Evolutionary conservation across 2,113 vertebrate genomes (phyloP).

Genomic region (Nyctereutes procyonoides): DNA sequence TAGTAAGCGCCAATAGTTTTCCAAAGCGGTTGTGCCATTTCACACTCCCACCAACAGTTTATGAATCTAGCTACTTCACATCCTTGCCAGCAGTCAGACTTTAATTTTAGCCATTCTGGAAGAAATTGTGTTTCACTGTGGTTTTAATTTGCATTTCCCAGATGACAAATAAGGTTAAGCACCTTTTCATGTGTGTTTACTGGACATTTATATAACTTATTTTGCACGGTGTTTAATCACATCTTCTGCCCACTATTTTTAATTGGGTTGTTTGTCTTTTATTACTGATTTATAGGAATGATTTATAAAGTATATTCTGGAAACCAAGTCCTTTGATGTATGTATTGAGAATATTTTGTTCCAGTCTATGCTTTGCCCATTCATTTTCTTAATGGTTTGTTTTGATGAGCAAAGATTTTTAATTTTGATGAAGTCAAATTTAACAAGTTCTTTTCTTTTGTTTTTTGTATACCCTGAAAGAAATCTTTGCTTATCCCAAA

Average conservation of each 20-base stretch:
- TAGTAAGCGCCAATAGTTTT: neutral
- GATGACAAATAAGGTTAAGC: neutral
- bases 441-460: neutral
- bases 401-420: neutral
- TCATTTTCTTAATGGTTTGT: slow-evolving; percentile 2
- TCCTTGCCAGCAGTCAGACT: neutral
- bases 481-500: neutral
- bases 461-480: neutral
- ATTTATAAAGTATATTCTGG: slow-evolving; percentile 31
- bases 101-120: neutral
- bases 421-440: neutral
- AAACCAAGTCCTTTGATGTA: neutral
- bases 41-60: neutral
- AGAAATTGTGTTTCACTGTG: neutral
- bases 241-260: slow-evolving; percentile 5
- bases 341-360: neutral
- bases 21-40: neutral
- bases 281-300: neutral
- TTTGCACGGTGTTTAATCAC: neutral
- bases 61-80: neutral
- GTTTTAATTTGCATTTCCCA: slow-evolving; percentile 18
- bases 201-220: neutral
- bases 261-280: neutral
- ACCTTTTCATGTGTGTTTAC: neutral
- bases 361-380: neutral